Base-by-base conservation (phyloP, 2,113 vertebrate genomes). In the Malurus cyaneus region DNA sequence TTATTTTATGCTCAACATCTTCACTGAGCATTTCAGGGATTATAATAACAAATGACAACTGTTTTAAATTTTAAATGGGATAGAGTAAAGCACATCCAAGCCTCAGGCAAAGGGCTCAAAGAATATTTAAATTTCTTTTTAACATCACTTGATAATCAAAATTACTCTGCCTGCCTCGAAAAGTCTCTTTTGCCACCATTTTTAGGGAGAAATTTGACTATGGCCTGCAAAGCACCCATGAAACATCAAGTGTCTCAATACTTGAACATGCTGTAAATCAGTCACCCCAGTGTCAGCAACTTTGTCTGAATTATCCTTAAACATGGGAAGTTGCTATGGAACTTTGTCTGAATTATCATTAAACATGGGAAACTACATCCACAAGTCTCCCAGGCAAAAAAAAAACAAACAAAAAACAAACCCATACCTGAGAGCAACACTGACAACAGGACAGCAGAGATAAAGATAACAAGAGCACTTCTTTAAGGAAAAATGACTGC, bases 31-130 rank as follows among this genome's bases (percentile, higher is more conserved):
- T 84, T 94, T 90, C 41, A 76, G 18, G 29, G 25, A 86, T 91
- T 95, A 80, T 42, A 94, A 93, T 67, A 96, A 91, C 76, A 96
- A 92, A 94, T 80, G 36, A 80, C 74, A 94, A 70, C 31, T 79
- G 56, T 11, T 95, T 95, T 87, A 93, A 94, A 95, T 83, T 94
- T 88, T 94, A 97, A 86, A 92, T 78, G 57, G 32, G 42, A 28
- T 67, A 92, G 67, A 86, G 31, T 47, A 96, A 93, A 87, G 67
- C 34, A 89, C 60, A 93, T 80, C 28, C 34, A 85, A 95, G 93
- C 72, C 70, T 19, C 39, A 94, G 89, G 82, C 80, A 94, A 85
- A 69, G 21, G 83, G 20, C 26, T 72, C 44, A 83, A 67, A 67
- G 65, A 94, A 85, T 60, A 89, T 26, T 94, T 81, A 62, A 78